A percentile compares a stretch with the other conserved stretches of the same genome.
These are phyloP conservation scores for Calliopsis andreniformis DNA, from an alignment of 1,140 invertebrate genomes.

Conservation along the genomic window DNA sequence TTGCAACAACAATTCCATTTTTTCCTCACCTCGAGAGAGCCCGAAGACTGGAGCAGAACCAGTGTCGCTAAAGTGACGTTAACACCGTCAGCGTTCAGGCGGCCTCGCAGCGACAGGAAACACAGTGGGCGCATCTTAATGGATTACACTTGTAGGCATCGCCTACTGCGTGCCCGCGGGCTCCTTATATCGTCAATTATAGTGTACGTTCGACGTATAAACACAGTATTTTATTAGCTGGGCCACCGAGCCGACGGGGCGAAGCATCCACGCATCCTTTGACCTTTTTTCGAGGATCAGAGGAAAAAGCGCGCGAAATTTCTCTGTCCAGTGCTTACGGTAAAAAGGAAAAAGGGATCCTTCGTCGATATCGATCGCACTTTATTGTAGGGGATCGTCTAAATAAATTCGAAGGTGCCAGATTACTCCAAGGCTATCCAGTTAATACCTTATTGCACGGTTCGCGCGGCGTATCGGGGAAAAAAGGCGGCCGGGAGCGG, in stretches of 20 bases:
- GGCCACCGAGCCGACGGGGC: conserved; percentile 28
- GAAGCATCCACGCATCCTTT: conserved; percentile 32
- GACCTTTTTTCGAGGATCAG: conserved; percentile 12
- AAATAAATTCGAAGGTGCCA: conserved; percentile 36
- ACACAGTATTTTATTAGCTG: conserved; percentile 68
- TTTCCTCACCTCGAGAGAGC: no score
- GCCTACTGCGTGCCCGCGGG: conserved; percentile 57
- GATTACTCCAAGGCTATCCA: conserved; percentile 41
- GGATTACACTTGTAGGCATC: conserved; percentile 73
- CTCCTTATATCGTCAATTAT: conserved; percentile 70
- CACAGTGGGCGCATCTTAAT: conserved; percentile 70
- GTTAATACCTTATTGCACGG: conserved; percentile 40
- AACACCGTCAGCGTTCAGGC: conserved; percentile 26
- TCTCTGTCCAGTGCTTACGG: neutral
- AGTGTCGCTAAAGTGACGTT: conserved; percentile 7
- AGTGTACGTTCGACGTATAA: conserved; percentile 69
- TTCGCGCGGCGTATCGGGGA: conserved; percentile 13
- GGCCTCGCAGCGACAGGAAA: conserved; percentile 50
- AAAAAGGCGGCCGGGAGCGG: conserved; percentile 34
- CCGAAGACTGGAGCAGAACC: no score
- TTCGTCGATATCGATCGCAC: neutral
- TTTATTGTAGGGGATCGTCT: neutral
- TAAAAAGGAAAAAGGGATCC: neutral
- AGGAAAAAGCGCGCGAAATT: conserved; percentile 1
- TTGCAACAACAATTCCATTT: no score